Evolutionary conservation across 2,888 invertebrate species (phyloP), one percentile per base, ranked within the genome.

Genomic region (Pseudococcus longispinus): DNA sequence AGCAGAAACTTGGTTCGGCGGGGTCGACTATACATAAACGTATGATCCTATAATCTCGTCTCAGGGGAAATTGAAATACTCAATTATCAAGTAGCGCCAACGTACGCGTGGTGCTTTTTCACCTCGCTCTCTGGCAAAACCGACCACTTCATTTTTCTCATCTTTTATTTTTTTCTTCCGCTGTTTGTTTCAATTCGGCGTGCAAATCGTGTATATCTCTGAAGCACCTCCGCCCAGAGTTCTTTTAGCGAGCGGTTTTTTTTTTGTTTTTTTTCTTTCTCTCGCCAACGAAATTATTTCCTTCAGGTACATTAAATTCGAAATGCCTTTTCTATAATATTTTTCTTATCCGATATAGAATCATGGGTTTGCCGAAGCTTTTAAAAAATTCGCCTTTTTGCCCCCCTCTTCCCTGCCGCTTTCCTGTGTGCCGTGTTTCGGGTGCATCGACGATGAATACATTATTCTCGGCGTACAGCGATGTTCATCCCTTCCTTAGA

Each of bases 261-360:
- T 44, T 46, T 37, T 11, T 80, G 9, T 80, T 80, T 46, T 23
- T 5, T 46, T 44, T 32, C 1, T 80, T 29, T 51, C 23, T 83
- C 32, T 51, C 84, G 32, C 26, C 60, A 60, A 0, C 51, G 60
- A 85, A 85, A 85, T 42, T 85, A 65, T 85, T 85, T 85, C 85
- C 46, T 85, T 85, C 85, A 85, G 85, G 85, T 85, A 85, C 70
- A 85, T 85, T 85, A 85, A 85, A 85, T 85, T 85, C 85, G 70
- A 65, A 85, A 85, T 85, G 85, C 70, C 70, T 85, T 85, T 85
- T 70, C 85, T 65, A 70, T 65, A 65, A 70, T 65, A 65, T 65
- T 70, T 85, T 44, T 23, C 85, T 85, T 85, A 85, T 85, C 85
- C 70, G 70, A 65, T 85, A 85, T 85, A 85, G 85, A 85, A 85